Base-by-base conservation (phyloP, 2,888 invertebrate genomes). In the Campoplex nolae region DNA sequence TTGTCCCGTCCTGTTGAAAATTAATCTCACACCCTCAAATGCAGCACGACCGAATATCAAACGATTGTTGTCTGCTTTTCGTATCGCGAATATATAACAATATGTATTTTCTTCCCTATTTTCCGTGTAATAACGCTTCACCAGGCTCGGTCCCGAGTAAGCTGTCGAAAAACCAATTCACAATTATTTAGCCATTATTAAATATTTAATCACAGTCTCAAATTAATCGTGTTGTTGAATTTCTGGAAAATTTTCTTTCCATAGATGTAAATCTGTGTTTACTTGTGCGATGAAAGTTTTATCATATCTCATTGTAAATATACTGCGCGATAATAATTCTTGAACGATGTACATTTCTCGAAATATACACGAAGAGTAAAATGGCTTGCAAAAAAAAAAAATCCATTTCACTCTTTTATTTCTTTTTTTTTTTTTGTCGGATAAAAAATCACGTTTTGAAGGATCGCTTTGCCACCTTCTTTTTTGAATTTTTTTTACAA, bases 51-150 rank as follows among this genome's bases (percentile, higher is more conserved):
- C 88, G 48, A 88, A 83, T 16, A 88, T 48, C 70, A 88, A 51
- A 56, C 54, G 80, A 7, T 88, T 45, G 23, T 80, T 77, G 32
- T 68, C 51, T 9, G 42, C 48, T 65, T 71, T 83, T 56, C 88
- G 62, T 58, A 85, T 78, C 38, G 83, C 81, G 56, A 88, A 88
- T 68, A 86, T 86, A 58, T 88, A 88, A 68, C 88, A 88, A 42
- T 68, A 81, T 18, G 88, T 86, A 8, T 42, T 58, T 70, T 77
- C 28, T 16, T 62, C 23, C 4, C 56, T 71, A 67, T 85, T 81
- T 54, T 70, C 62, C 56, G 80, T 74, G 65, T 85, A 85, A 51
- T 83, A 88, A 80, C 88, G 88, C 4, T 85, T 65, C 1, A 83
- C 81, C 38, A 83, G 77, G 56, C 86, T 83, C 65, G 51, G 54